Base-by-base conservation (phyloP, 2,113 vertebrate species). In the Phyllopteryx taeniolatus region DNA sequence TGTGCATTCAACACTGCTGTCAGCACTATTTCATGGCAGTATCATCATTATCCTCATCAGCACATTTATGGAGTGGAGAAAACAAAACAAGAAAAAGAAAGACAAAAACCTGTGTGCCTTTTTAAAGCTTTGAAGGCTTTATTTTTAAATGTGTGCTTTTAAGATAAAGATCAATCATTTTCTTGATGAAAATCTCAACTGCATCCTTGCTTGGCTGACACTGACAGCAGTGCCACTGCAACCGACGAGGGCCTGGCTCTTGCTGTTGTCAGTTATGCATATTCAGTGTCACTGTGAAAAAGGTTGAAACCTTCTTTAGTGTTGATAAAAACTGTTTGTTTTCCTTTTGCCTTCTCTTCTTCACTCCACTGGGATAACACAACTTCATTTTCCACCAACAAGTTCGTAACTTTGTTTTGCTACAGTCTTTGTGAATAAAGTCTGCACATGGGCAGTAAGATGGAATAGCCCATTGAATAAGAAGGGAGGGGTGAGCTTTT, bases 1-100 rank as follows among this genome's bases (percentile, higher is more conserved):
- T 73, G 84, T 72, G 89, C 33, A 75, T 76, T 80, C 11, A 12
- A 85, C 85, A 86, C 79, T 86, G 80, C 71, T 47, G 43, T 66
- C 43, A 47, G 63, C 63, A 65, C 42, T 14, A 27, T 65, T 65
- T 65, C 42, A 44, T 15, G 8, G 63, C n/a, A 8, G 42, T 27
- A 17, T 43, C 39, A 64, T 22, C 39, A 44, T 57, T 56, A 59
- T 44, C 42, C 33, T 62, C 35, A 62, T 9, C 9, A 66, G 43
- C 13, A 47, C 13, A 14, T 27, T 60, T 44, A n/a, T n/a, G 19
- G 19, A 63, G 35, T 42, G 39, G 8, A 39, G 35, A 39, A 6
- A 39, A 3, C 1, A 39, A 39, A 39, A 39, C 3, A 39, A 5
- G 35, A 8, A 43, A 43, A 43, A 5, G 11, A 8, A 19, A 20